Evolutionary conservation across 2,888 invertebrate species (phyloP).

Genomic region (Caenorhabditis sp.): DNA sequence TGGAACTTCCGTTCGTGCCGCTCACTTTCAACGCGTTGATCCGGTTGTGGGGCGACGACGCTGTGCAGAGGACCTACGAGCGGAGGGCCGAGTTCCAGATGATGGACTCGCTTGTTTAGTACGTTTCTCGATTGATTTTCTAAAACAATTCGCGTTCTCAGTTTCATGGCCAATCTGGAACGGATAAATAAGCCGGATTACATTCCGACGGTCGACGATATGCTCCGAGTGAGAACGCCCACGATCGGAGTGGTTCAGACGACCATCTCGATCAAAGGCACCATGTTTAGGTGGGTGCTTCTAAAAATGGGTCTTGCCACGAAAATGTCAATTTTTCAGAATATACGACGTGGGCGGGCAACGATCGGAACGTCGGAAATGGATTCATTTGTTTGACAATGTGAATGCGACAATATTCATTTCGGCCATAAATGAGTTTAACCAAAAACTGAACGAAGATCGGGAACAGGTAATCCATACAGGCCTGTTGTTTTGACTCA

Average conservation of each 20-base stretch:
- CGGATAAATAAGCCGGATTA: slow-evolving; percentile 54
- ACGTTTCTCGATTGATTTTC: too few relatives aligned
- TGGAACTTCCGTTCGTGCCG: slow-evolving; percentile 27
- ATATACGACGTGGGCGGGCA: slow-evolving; percentile 69
- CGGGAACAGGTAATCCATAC: slow-evolving; percentile 46
- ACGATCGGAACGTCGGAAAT: slow-evolving; percentile 66
- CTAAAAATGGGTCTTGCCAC: background rate
- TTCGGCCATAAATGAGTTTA: slow-evolving; percentile 65
- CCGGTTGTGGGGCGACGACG: slow-evolving; percentile 60
- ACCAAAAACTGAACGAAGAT: slow-evolving; percentile 64
- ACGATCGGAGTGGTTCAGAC: slow-evolving; percentile 66
- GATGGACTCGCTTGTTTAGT: slow-evolving; percentile 60
- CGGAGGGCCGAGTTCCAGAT: slow-evolving; percentile 59
- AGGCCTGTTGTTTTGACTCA: too few relatives aligned
- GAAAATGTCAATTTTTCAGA: slow-evolving; percentile 33
- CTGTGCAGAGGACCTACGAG: slow-evolving; percentile 57
- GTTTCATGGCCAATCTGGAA: slow-evolving; percentile 66
- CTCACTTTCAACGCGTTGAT: slow-evolving; percentile 27
- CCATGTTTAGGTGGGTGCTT: slow-evolving; percentile 57
- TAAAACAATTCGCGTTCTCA: slow-evolving; percentile 6
- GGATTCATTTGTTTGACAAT: slow-evolving; percentile 69
- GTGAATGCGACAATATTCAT: slow-evolving; percentile 68
- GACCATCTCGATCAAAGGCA: slow-evolving; percentile 60
- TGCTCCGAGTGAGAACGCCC: slow-evolving; percentile 59
- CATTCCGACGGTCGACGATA: slow-evolving; percentile 57